These are phyloP conservation scores for Galagoides demidoff DNA, from an alignment of 2,797 vertebrate genomes.

Conservation along the genomic window DNA sequence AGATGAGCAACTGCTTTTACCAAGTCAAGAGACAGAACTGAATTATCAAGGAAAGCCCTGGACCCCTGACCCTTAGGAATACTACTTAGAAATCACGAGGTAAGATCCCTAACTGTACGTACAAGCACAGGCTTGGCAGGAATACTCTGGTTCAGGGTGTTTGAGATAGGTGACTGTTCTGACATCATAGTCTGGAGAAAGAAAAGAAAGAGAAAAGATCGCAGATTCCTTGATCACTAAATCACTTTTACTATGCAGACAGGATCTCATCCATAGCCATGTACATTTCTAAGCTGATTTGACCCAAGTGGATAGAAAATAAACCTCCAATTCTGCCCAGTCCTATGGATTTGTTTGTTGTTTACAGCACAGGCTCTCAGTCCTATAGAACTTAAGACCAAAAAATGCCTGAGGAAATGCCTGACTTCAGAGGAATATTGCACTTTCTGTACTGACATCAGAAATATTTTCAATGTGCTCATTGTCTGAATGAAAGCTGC, in stretches of 20 bases:
- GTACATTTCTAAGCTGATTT: slow-evolving; percentile 6
- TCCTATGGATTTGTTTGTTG: slow-evolving; percentile 1
- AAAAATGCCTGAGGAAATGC: background rate
- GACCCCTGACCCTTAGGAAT: background rate
- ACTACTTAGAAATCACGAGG: background rate
- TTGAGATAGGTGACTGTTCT: background rate
- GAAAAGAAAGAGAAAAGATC: background rate
- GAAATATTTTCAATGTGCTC: background rate
- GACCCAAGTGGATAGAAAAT: background rate
- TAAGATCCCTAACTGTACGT: background rate
- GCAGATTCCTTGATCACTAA: background rate
- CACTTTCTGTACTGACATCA: background rate
- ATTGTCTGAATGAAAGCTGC: slow-evolving; percentile 14
- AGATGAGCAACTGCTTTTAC: slow-evolving; percentile 18
- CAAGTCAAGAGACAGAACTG: slow-evolving; percentile 2
- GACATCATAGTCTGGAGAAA: background rate
- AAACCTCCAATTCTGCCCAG: slow-evolving; percentile 20
- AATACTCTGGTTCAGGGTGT: background rate
- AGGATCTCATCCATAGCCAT: background rate
- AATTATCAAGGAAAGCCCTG: background rate
- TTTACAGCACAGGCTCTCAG: slow-evolving; percentile 2
- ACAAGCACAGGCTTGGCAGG: background rate
- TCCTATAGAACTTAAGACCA: background rate
- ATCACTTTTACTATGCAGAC: slow-evolving; percentile 6
- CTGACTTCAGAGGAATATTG: background rate